These are phyloP conservation scores for Serranus cabrilla DNA, from an alignment of 2,797 vertebrate genomes.

Conservation along the genomic window DNA sequence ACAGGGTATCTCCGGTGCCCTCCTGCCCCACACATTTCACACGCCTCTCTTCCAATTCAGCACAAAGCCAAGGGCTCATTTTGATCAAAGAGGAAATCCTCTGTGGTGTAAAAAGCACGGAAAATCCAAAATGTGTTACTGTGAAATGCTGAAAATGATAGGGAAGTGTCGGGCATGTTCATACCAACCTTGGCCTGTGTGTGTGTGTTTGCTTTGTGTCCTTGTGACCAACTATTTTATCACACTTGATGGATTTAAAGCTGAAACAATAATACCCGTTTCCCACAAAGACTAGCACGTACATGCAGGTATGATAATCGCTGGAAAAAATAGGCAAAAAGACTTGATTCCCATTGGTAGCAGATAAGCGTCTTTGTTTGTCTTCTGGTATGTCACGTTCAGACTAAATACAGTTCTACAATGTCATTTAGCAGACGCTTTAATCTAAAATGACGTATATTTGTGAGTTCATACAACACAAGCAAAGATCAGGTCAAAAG, in stretches of 20 bases:
- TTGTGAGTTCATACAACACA: too few relatives aligned
- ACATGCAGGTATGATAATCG: too few relatives aligned
- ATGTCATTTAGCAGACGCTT: too few relatives aligned
- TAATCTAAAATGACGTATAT: too few relatives aligned
- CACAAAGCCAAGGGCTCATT: slow-evolving; percentile 26
- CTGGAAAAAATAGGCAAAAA: too few relatives aligned
- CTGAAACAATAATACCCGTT: not conserved
- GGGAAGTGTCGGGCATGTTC: not conserved
- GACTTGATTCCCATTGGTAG: too few relatives aligned
- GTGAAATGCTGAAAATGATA: slow-evolving; percentile 26
- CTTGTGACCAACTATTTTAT: not conserved
- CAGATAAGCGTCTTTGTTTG: too few relatives aligned
- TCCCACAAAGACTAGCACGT: too few relatives aligned
- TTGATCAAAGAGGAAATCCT: slow-evolving; percentile 41
- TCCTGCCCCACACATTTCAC: slow-evolving; percentile 14
- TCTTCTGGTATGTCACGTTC: too few relatives aligned
- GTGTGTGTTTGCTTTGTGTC: not conserved
- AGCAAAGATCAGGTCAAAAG: too few relatives aligned
- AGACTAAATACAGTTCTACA: too few relatives aligned
- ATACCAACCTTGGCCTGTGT: not conserved
- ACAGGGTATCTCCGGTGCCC: not conserved
- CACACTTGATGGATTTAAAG: not conserved
- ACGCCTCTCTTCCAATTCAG: slow-evolving; percentile 19
- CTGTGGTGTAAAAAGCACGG: slow-evolving; percentile 32
- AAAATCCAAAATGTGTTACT: slow-evolving; percentile 37